These are phyloP conservation scores for Rhagologus leucostigma DNA, from an alignment of 2,113 vertebrate species.

Conservation along the genomic window DNA sequence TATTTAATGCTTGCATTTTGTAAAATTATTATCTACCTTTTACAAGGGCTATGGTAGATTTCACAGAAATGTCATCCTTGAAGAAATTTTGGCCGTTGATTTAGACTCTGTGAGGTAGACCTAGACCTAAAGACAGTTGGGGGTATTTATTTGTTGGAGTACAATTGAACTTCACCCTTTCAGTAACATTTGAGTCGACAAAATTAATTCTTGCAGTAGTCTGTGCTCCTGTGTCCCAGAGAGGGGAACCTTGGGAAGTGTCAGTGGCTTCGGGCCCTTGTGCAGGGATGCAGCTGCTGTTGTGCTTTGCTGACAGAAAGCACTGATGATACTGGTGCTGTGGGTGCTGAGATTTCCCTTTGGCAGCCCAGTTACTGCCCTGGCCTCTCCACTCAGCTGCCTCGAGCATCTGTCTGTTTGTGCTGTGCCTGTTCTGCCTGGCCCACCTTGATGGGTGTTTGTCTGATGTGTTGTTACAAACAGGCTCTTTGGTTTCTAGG, in stretches of 20 bases:
- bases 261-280: background rate
- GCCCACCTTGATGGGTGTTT: no score
- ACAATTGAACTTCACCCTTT: background rate
- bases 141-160: background rate
- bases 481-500: background rate
- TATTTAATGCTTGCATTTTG: background rate
- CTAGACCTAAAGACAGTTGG: background rate
- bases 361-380: background rate
- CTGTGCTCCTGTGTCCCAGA: background rate
- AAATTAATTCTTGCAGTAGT: background rate
- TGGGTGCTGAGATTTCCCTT: background rate
- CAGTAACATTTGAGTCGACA: background rate
- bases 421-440: background rate
- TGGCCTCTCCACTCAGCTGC: background rate
- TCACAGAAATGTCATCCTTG: background rate
- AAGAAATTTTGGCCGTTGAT: background rate
- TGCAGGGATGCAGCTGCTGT: background rate
- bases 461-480: background rate
- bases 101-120: background rate
- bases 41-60: background rate
- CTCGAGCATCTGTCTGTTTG: fast-evolving
- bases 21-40: background rate
- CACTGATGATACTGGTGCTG: background rate
- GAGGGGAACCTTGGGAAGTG: background rate
- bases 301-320: background rate